Conservation (phyloP, 2,888 invertebrate genomes). For the Hypolimnas misippus region DNA sequence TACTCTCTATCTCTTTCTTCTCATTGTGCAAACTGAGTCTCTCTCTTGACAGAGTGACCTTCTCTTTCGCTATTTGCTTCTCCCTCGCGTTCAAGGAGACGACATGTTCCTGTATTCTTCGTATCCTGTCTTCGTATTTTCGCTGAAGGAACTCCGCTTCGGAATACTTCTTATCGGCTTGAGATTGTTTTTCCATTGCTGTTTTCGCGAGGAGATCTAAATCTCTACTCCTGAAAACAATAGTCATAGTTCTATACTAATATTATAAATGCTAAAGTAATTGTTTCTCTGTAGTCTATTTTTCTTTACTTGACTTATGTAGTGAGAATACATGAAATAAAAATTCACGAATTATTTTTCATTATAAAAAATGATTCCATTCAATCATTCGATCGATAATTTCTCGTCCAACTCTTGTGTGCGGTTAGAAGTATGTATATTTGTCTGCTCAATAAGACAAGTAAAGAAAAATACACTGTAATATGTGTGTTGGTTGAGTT, state of each 20-base stretch:
- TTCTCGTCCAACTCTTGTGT: too few species aligned
- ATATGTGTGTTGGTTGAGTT: too few species aligned
- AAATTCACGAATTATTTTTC: too few species aligned
- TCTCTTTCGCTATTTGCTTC: constrained; percentile 85
- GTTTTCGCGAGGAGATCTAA: constrained; percentile 82
- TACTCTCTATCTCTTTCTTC: constrained; percentile 73
- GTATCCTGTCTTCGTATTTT: constrained; percentile 83
- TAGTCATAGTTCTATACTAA: background rate
- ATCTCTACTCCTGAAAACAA: constrained; percentile 68
- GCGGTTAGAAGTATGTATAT: too few species aligned
- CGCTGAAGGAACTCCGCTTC: constrained; percentile 82
- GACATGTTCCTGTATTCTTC: constrained; percentile 83
- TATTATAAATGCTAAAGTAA: too few species aligned
- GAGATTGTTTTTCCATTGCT: constrained; percentile 84
- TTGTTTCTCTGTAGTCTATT: too few species aligned
- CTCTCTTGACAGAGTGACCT: constrained; percentile 84
- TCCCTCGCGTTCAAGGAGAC: constrained; percentile 81
- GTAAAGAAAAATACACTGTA: too few species aligned
- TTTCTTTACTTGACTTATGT: too few species aligned
- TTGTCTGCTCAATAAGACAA: too few species aligned
- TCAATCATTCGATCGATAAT: too few species aligned
- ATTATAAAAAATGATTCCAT: too few species aligned
- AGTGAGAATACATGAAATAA: too few species aligned
- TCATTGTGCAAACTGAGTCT: constrained; percentile 82
- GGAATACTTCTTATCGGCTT: constrained; percentile 80